Percentiles rank a stretch among this genome's conserved stretches.
Conservation (phyloP, 2,888 invertebrate species). For the Caenorhabditis afra region DNA sequence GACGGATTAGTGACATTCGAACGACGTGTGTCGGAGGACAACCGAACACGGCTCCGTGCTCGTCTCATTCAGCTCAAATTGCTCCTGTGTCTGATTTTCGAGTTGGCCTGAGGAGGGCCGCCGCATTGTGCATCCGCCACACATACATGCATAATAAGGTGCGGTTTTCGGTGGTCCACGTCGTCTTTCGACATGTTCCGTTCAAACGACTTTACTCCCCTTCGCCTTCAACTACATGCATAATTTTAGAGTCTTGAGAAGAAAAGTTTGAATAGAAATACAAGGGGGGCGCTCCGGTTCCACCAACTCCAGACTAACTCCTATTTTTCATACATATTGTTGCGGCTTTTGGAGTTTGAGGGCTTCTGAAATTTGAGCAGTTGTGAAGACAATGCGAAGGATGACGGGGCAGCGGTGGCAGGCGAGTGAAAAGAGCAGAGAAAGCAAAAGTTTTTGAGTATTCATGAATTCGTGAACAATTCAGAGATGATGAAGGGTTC, state of each 20-base stretch:
- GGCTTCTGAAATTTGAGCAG: slow-evolving; percentile 58
- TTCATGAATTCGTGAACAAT: slow-evolving; percentile 52
- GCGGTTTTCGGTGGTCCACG: slow-evolving; percentile 46
- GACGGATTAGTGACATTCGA: slow-evolving; percentile 56
- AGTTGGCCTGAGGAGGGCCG: slow-evolving; percentile 29
- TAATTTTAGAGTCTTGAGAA: slow-evolving; percentile 44
- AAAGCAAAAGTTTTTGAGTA: slow-evolving; percentile 50
- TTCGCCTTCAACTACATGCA: slow-evolving; percentile 50
- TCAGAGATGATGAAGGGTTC: slow-evolving; percentile 54
- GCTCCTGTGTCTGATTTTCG: slow-evolving; percentile 55
- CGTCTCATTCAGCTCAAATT: slow-evolving; percentile 15
- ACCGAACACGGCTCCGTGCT: no score
- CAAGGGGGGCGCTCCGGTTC: not conserved
- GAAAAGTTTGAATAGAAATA: slow-evolving; percentile 35
- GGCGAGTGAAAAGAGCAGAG: slow-evolving; percentile 27
- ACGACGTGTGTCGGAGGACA: slow-evolving; percentile 44
- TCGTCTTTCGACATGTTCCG: slow-evolving; percentile 47
- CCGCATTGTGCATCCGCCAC: slow-evolving; percentile 55
- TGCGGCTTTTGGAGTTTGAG: slow-evolving; percentile 22
- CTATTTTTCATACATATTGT: slow-evolving; percentile 58
- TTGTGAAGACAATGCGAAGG: slow-evolving; percentile 46
- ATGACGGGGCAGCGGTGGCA: slow-evolving; percentile 5
- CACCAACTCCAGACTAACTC: no score
- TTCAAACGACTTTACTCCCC: slow-evolving; percentile 56
- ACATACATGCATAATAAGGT: slow-evolving; percentile 63